These are phyloP conservation scores for Danio jaintianensis DNA, from an alignment of 2,797 vertebrate species.

Conservation along the genomic window DNA sequence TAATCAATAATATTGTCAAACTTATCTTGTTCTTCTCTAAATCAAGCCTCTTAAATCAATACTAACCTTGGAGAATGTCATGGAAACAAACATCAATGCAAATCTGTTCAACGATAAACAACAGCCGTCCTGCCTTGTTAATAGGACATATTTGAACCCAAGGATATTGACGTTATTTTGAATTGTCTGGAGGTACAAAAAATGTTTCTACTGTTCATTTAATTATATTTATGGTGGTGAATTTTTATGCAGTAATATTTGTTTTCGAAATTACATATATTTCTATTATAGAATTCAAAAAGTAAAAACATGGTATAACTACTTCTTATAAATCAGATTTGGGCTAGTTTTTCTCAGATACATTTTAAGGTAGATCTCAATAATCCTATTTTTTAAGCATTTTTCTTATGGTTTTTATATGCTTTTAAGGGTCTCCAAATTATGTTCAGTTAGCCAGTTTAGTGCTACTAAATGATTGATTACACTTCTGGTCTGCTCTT, in stretches of 20 bases:
- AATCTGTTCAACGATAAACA: slow-evolving; percentile 42
- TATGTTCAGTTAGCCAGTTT: slow-evolving; percentile 3
- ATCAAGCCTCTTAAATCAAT: slow-evolving; percentile 59
- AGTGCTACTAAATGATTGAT: slow-evolving; percentile 27
- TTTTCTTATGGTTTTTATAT: neutral
- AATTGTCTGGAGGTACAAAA: slow-evolving; percentile 44
- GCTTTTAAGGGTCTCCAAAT: neutral
- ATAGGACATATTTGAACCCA: slow-evolving; percentile 23
- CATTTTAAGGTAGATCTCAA: neutral
- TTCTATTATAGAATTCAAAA: too few species aligned
- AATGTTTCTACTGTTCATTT: slow-evolving; percentile 1
- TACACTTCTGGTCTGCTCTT: slow-evolving; percentile 13
- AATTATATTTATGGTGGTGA: neutral
- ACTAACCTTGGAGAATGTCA: slow-evolving; percentile 60
- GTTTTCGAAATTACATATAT: too few species aligned
- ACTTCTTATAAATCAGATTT: neutral
- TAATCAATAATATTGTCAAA: slow-evolving; percentile 57
- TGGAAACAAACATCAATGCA: slow-evolving; percentile 58
- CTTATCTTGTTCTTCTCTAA: slow-evolving; percentile 61
- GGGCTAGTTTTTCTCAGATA: neutral
- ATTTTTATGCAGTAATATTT: too few species aligned
- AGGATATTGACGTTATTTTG: slow-evolving; percentile 23
- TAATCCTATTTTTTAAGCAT: neutral
- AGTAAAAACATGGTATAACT: too few species aligned
- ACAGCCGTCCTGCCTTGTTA: slow-evolving; percentile 35